These are phyloP conservation scores for Phymanthus crucifer DNA, from an alignment of 92 coral and sea anemone species.

Conservation along the genomic window DNA sequence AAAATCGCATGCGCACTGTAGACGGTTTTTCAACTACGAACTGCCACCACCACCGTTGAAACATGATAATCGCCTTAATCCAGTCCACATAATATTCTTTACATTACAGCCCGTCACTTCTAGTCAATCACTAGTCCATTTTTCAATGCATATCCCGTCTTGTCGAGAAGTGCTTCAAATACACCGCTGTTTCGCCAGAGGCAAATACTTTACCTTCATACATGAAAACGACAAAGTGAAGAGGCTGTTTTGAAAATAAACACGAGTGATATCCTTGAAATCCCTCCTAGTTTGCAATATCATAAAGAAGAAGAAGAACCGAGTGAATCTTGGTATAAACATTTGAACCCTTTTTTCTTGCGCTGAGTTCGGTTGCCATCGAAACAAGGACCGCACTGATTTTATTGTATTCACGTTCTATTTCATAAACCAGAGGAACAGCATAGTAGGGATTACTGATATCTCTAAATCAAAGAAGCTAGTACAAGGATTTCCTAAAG, in stretches of 20 bases:
- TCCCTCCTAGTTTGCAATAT: neutral
- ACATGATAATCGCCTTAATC: neutral
- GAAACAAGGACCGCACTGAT: no score
- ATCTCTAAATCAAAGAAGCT: no score
- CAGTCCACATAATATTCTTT: neutral
- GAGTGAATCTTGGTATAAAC: no score
- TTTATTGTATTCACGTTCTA: no score
- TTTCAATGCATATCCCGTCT: neutral
- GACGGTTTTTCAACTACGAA: no score
- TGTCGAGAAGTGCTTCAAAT: neutral
- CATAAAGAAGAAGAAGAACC: no score
- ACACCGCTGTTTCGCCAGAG: neutral
- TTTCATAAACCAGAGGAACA: no score
- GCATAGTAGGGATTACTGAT: no score
- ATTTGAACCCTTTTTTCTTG: no score
- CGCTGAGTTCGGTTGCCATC: neutral
- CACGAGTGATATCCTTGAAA: neutral
- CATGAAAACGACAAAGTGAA: neutral
- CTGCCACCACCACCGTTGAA: no score
- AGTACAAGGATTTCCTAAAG: neutral
- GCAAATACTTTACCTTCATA: neutral
- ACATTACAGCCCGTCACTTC: neutral
- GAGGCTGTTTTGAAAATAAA: constrained; percentile 2
- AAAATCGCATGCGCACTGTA: no score
- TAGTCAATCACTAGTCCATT: neutral